A percentile compares a stretch with the other conserved stretches of the same genome.
These are phyloP conservation scores for Labeo rohita DNA, from an alignment of 2,113 vertebrate genomes.

Conservation along the genomic window DNA sequence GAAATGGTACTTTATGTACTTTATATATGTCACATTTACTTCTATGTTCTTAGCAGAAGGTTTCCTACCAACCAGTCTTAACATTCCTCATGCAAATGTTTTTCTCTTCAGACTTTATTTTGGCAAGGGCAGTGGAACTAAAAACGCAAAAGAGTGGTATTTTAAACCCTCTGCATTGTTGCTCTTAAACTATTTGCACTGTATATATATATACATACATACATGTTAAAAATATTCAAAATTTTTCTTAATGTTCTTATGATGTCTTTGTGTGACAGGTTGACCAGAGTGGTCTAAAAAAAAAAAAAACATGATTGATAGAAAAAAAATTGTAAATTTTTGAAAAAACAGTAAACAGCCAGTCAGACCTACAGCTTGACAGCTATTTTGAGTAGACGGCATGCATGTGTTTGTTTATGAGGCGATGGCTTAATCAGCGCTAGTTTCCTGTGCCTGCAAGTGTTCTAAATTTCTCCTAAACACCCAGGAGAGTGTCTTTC, in stretches of 20 bases:
- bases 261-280: background rate
- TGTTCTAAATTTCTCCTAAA: conserved; percentile 67
- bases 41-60: conserved; percentile 1
- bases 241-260: no score
- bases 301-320: background rate
- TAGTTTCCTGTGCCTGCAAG: conserved; percentile 58
- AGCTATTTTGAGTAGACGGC: conserved; percentile 46
- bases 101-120: conserved; percentile 52
- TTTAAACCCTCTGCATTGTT: conserved; percentile 38
- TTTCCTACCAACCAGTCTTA: conserved; percentile 21
- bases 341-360: background rate
- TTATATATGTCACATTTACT: conserved; percentile 8
- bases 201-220: background rate
- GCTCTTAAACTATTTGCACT: background rate
- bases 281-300: background rate
- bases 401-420: conserved; percentile 63
- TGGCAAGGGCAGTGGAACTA: conserved; percentile 44
- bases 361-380: background rate
- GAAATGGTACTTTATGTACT: background rate
- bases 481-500: conserved; percentile 59
- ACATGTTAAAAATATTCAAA: background rate
- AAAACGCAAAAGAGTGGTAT: conserved; percentile 29
- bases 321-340: background rate
- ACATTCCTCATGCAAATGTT: conserved; percentile 39
- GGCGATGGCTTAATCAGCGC: conserved; percentile 65